Evolutionary conservation across 2,113 vertebrate genomes (phyloP), one percentile per base, ranked within the genome.

Genomic region (Dipodomys ordii): DNA sequence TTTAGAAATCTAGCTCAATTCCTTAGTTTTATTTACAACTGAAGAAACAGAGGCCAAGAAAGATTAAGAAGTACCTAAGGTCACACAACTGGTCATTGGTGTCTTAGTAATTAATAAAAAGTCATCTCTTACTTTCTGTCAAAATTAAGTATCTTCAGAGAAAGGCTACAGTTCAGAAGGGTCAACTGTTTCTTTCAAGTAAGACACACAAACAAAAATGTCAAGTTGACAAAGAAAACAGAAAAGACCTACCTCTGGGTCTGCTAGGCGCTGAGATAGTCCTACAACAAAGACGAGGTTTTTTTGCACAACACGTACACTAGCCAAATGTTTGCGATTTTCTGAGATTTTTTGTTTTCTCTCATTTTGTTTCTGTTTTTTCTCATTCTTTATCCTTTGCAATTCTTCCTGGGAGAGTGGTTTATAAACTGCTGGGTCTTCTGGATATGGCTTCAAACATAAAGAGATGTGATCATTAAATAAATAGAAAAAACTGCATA

Each of bases 331-430:
- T 97, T 99, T 99, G 95, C 99, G 99, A 96, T 99, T 99, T 98
- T 99, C 99, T 97, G 99, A 99, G 98, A 99, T 99, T 98, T 99
- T 99, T 98, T 99, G 99, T 98, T 99, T 99, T 96, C 99, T 99
- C 96, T 99, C 99, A 23, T 99, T 99, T 98, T 99, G 99, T 98
- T 99, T 99, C 97, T 99, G 99, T 98, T 99, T 99, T 98, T 99
- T 99, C 98, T 99, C 99, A 80, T 99, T 99, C 98, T 99, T 99
- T 99, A 99, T 99, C 98, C 99, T 99, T 97, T 99, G 99, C 97
- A 99, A 98, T 97, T 99, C 99, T 98, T 99, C 99, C 98, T 99
- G 99, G 98, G 99, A 99, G 92, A 99, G 99, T 97, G 99, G 99
- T 98, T 99, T 99, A 98, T 99, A 99, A 94, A 99, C 99, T 97